Conservation (phyloP, 1,140 invertebrate genomes). For the Artemia franciscana region DNA sequence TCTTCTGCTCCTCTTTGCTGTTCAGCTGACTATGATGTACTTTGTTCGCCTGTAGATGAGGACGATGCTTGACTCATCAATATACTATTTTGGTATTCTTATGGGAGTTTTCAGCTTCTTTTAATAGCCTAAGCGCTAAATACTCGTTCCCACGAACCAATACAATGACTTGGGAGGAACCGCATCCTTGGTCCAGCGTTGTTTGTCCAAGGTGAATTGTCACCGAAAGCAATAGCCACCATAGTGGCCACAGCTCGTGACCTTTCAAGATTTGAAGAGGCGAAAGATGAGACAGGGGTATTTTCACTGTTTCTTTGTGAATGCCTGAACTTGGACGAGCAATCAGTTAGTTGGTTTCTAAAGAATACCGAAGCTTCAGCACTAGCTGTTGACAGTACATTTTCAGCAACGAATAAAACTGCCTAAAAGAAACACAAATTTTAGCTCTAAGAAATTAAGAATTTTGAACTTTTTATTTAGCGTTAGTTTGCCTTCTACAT, state of each 20-base stretch:
- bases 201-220: not conserved
- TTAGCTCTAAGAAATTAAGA: too few relatives aligned
- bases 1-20: too few relatives aligned
- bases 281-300: conserved; percentile 9
- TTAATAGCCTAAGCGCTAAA: not conserved
- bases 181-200: not conserved
- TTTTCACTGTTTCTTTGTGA: conserved; percentile 7
- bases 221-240: not conserved
- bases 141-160: not conserved
- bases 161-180: not conserved
- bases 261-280: not conserved
- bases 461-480: too few relatives aligned
- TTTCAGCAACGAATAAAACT: conserved; percentile 70
- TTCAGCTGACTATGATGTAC: too few relatives aligned
- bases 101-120: conserved; percentile 1
- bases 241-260: not conserved
- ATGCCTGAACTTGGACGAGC: not conserved
- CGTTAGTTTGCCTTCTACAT: too few relatives aligned
- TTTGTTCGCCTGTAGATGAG: not conserved
- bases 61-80: not conserved
- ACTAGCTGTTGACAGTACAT: conserved; percentile 52
- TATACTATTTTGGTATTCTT: conserved; percentile 8
- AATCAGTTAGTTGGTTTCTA: conserved; percentile 8
- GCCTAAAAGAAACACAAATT: too few relatives aligned
- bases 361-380: conserved; percentile 37